Base-by-base conservation (phyloP, 2,888 invertebrate species). In the Anthrax anthrax region DNA sequence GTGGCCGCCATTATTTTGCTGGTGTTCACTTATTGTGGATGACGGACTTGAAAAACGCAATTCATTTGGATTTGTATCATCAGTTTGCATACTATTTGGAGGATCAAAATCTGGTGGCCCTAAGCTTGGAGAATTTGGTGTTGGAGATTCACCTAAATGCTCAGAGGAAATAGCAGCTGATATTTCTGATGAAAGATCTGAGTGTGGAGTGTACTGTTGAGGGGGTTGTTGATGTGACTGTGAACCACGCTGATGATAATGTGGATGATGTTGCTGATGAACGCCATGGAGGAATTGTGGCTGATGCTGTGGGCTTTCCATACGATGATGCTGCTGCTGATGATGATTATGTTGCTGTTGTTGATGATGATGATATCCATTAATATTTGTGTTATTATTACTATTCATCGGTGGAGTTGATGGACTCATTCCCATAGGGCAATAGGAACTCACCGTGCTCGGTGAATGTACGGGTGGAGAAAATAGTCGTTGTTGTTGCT, bases 41-140 rank as follows among this genome's bases (percentile, higher is more conserved):
- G 62, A 60, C 46, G 73, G 70, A 60, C 75, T 72, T 55, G 73
- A 70, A 53, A 72, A 64, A 34, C 73, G 70, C 55, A 75, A 73
- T 54, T 76, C 76, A 51, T 69, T 65, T 12, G 54, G 52, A 47
- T 54, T 58, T 43, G 47, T 47, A 38, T 54, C 51, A 5, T 65
- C 70, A 27, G 69, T 69, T 3, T 71, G 69, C 59, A 76, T 72
- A 60, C 72, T 74, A 39, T 73, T 73, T 2, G 78, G 81, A 43
- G 83, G 83, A 60, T 84, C 83, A 62, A 84, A 84, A 65, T 84
- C 84, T 44, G 82, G 77, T 56, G 79, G 78, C 34, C 76, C 77
- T 54, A 80, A 69, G 55, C 75, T 77, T 18, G 84, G 82, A 38
- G 84, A 82, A 43, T 75, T 74, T 37, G 78, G 74, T 53, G 79